A percentile compares a stretch with the other conserved stretches of the same genome.
Conservation (phyloP, 1,140 invertebrate genomes). For the Phymorhynchus buccinoides region DNA sequence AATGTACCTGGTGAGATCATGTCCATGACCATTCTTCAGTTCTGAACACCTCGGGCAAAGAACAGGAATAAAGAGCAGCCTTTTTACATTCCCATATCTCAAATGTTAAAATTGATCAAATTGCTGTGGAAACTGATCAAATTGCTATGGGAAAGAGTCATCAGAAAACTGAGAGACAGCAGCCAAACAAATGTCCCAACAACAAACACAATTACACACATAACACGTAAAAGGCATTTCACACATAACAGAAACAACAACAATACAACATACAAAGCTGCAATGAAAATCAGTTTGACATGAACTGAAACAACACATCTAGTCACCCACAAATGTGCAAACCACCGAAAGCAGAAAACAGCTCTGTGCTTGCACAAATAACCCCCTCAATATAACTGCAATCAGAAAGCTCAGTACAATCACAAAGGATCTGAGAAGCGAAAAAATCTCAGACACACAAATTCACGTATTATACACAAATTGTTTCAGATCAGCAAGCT, state of each 20-base stretch:
- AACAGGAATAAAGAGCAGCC: neutral
- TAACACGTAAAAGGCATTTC: neutral
- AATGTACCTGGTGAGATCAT: no score
- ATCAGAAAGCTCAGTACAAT: neutral
- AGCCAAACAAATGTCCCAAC: neutral
- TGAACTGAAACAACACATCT: neutral
- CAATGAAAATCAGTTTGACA: neutral
- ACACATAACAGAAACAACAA: neutral
- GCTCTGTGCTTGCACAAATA: neutral
- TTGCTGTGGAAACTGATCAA: neutral
- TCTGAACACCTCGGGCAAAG: constrained; percentile 1
- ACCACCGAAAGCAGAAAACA: neutral
- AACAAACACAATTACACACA: neutral
- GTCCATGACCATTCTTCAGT: constrained; percentile 45
- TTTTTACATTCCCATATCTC: neutral
- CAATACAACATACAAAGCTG: neutral
- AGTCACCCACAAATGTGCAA: neutral
- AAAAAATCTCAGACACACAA: no score
- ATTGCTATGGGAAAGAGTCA: neutral
- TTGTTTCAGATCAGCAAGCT: neutral
- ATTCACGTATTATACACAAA: no score
- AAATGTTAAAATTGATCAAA: neutral
- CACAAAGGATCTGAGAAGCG: no score
- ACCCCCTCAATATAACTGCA: neutral
- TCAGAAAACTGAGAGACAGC: neutral